Conservation (phyloP, 2,888 invertebrate species). For the Idaea straminata region DNA sequence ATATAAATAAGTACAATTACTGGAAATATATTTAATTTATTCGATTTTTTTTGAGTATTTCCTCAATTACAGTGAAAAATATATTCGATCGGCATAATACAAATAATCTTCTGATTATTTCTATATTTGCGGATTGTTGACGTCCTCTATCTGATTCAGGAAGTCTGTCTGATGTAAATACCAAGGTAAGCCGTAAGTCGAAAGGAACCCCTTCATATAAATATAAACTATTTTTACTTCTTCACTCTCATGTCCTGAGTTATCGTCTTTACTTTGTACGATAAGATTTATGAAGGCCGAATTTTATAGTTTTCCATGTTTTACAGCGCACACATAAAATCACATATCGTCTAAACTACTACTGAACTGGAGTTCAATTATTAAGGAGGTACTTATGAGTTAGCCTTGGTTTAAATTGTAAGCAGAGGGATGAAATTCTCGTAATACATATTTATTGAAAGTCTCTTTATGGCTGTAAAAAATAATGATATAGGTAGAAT, state of each 20-base stretch:
- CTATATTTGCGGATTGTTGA: conserved; percentile 30
- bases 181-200: conserved; percentile 65
- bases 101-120: background rate
- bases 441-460: too few relatives aligned
- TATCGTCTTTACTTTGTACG: background rate
- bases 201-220: conserved; percentile 44
- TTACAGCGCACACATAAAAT: background rate
- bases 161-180: conserved; percentile 66
- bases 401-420: background rate
- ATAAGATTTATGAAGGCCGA: background rate
- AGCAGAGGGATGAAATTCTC: too few relatives aligned
- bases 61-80: background rate
- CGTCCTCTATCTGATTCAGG: conserved; percentile 65
- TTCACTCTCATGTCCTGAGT: conserved; percentile 13
- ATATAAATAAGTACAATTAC: background rate
- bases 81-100: background rate
- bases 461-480: background rate
- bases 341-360: background rate
- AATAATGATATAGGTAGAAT: background rate
- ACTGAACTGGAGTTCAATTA: background rate
- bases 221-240: conserved; percentile 28
- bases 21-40: background rate
- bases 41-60: background rate
- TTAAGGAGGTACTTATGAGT: background rate
- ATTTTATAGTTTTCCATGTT: background rate